Evolutionary conservation across 2,797 vertebrate genomes (phyloP), one percentile per base, ranked within the genome.

Genomic region (Tachyglossus aculeatus): DNA sequence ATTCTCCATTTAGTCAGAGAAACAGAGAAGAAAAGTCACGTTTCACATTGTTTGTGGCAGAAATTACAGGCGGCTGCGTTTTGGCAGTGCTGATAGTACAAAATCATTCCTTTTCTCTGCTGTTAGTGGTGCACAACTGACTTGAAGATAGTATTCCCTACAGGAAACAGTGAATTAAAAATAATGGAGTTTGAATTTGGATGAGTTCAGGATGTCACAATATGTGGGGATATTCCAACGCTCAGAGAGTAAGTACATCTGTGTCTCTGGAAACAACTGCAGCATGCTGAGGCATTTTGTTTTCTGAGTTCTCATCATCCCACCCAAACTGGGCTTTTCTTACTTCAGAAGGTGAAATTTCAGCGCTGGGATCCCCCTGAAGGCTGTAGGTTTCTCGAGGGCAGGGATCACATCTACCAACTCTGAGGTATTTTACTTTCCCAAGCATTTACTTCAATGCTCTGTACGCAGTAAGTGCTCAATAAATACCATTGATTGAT

Each of bases 131-230:
- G 64, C 48, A 79, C 83, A 85, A 82, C 77, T 0, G 1, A 73
- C 66, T 82, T 77, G 76, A 31, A 48, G 56, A 0, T 37, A 36
- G 34, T 62, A 78, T 82, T 86, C 81, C 72, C 64, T 51, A 39
- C n/a, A 86, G 85, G 81, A 86, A 81, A 64, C 31, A 60, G 18
- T 48, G 22, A 64, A 71, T 82, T 86, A 83, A 78, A 78, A 82
- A 78, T 78, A 83, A 80, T 54, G 62, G 36, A 52, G 19, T 69
- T 78, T 78, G 65, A 69, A 81, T 82, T 57, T 70, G 58, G 50
- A 25, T 71, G 47, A 82, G 61, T 63, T 72, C 33, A 47, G 66
- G 61, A 53, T 34, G 70, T 79, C 76, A 58, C 56, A 74, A 36
- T 75, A 72, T 29, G 64, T 84, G 63, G 66, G 55, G 58, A 43